Evolutionary conservation across 2,797 vertebrate genomes (phyloP), one percentile per base, ranked within the genome.

Genomic region (Cyclopterus lumpus): DNA sequence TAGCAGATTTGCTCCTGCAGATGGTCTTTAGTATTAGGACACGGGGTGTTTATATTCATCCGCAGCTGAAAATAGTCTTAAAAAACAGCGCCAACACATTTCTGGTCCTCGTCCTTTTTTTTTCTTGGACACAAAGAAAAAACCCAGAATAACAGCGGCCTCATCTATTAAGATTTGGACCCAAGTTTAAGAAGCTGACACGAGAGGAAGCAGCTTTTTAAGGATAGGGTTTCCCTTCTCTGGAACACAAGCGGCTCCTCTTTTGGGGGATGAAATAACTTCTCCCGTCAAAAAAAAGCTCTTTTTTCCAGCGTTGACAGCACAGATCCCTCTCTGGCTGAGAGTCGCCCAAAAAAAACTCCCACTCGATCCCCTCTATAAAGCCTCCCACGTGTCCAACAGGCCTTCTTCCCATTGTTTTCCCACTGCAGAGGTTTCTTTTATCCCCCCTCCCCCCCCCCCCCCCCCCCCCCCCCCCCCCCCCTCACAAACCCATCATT

Each of bases 401-500:
- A 65, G 51, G 67, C 63, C 59, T 32, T 48, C 59, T 32, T 48
- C 70, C 58, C 36, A 36, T 76, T 26, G 65, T 46, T 51, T n/a
- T 78, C 67, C 65, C 60, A 51, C 55, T 53, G 73, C 46, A 38
- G n/a, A 60, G 32, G 16, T 53, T 58, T 68, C 26, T 71, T 40
- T 44, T 6, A 2, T 20, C 46, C 11, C 32, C 6, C 32, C 7
- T 32, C 32, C 32, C 7, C 61, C 67, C 54, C 34, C 30, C n/a
- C n/a, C n/a, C n/a, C n/a, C n/a, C n/a, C n/a, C n/a, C n/a, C n/a
- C n/a, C n/a, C n/a, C n/a, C n/a, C n/a, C n/a, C n/a, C n/a, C n/a
- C n/a, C n/a, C n/a, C n/a, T n/a, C n/a, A n/a, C n/a, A 5, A 59
- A 20, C 76, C 67, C 30, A 2, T 82, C 74, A 83, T 90, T 83